Conservation (phyloP, 2,113 vertebrate species). For the Pipra filicauda region DNA sequence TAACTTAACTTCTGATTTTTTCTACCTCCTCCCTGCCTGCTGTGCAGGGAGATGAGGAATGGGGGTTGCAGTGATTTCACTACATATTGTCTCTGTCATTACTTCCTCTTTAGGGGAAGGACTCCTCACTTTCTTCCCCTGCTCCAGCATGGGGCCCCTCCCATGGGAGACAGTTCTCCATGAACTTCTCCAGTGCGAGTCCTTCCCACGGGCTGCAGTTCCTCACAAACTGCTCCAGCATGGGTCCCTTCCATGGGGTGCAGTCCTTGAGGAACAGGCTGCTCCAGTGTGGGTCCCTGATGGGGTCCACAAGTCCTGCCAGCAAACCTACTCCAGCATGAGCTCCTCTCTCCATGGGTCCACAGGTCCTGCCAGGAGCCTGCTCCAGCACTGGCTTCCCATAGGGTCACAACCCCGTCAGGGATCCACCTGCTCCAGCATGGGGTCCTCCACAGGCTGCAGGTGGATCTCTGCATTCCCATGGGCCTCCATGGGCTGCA, state of each 20-base stretch:
- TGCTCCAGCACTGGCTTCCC: background rate
- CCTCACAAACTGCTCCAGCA: background rate
- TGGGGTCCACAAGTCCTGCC: background rate
- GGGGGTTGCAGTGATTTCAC: background rate
- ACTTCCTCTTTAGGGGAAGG: background rate
- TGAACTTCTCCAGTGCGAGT: background rate
- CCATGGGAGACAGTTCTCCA: background rate
- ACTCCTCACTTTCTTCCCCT: background rate
- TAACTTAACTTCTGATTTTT: background rate
- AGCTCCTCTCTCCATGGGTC: background rate
- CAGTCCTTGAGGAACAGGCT: background rate
- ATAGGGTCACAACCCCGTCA: background rate
- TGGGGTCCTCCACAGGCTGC: background rate
- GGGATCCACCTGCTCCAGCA: background rate
- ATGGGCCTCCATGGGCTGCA: background rate
- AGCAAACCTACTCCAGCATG: too few species aligned
- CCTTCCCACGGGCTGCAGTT: background rate
- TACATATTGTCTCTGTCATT: background rate
- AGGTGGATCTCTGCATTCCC: background rate
- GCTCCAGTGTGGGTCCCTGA: background rate
- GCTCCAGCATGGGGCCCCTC: background rate
- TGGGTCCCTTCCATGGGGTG: background rate
- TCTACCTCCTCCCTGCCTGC: background rate
- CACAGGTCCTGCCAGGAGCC: background rate
- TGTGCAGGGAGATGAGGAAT: background rate